These are phyloP conservation scores for Porphyrio hochstetteri DNA, from an alignment of 2,113 vertebrate genomes.

Conservation along the genomic window DNA sequence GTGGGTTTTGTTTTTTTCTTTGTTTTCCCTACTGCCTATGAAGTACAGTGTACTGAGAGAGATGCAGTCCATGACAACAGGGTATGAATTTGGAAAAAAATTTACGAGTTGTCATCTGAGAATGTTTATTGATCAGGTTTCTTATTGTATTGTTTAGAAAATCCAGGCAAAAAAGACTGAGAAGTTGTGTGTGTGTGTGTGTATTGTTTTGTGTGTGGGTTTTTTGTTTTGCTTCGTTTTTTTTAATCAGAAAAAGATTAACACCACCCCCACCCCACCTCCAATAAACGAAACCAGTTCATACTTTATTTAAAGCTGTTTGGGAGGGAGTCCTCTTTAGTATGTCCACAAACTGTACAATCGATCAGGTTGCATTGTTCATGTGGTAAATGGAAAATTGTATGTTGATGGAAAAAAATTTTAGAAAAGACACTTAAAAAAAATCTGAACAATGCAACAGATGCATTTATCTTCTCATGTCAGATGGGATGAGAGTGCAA, in stretches of 20 bases:
- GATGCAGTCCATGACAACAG: neutral
- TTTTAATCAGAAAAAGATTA: neutral
- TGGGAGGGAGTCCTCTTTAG: neutral
- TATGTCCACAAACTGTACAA: neutral
- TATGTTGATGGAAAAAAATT: neutral
- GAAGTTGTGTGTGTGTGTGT: neutral
- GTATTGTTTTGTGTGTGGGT: no score
- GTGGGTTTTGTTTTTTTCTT: no score
- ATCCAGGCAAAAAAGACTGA: neutral
- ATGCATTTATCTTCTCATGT: neutral
- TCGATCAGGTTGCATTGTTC: neutral
- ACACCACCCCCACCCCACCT: no score
- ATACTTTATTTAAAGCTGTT: neutral
- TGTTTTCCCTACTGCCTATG: neutral
- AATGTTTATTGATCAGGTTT: neutral
- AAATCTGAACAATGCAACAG: neutral
- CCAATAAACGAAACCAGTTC: no score
- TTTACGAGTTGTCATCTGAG: neutral
- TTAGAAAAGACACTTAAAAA: neutral
- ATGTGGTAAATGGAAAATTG: neutral
- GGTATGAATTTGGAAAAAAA: neutral
- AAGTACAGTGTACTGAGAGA: neutral
- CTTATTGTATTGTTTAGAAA: neutral
- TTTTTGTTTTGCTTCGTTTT: no score
- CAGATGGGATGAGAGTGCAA: neutral